Conservation (phyloP, 2,888 invertebrate genomes). For the Agrotis clavis region DNA sequence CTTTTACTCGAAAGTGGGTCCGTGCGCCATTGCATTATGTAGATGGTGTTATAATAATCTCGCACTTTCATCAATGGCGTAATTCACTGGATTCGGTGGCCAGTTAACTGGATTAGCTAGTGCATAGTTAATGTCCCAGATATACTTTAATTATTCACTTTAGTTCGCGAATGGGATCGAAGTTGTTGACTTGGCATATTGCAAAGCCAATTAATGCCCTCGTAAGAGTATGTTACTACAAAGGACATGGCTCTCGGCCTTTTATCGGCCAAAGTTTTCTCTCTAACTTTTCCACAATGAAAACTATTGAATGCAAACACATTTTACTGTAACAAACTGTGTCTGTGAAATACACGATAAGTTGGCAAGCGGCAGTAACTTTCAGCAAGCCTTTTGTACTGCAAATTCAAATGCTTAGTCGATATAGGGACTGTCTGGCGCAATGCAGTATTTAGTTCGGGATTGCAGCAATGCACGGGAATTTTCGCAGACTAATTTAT, state of each 20-base stretch:
- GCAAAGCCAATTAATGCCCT: neutral
- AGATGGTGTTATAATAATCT: conserved; percentile 69
- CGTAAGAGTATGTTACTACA: neutral
- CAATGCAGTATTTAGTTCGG: conserved; percentile 58
- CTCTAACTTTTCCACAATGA: conserved; percentile 2
- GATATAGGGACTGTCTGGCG: conserved; percentile 53
- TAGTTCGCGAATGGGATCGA: conserved; percentile 33
- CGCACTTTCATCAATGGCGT: conserved; percentile 70
- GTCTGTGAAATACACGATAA: conserved; percentile 45
- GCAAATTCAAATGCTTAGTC: conserved; percentile 41
- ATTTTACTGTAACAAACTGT: conserved; percentile 40
- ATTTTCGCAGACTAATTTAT: conserved; percentile 19
- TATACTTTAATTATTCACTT: conserved; percentile 47
- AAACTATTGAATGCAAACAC: conserved; percentile 35
- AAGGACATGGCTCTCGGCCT: conserved; percentile 1
- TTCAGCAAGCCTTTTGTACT: conserved; percentile 47
- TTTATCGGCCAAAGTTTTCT: neutral
- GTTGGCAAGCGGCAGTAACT: conserved; percentile 50
- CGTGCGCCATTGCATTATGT: conserved; percentile 60
- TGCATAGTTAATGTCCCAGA: conserved; percentile 56
- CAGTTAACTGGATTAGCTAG: conserved; percentile 57
- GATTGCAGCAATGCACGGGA: conserved; percentile 44
- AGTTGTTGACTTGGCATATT: conserved; percentile 23
- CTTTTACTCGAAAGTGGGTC: conserved; percentile 64
- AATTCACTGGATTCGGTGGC: conserved; percentile 61